These are phyloP conservation scores for Ormyrus labotus DNA, from an alignment of 2,888 invertebrate species.

Conservation along the genomic window DNA sequence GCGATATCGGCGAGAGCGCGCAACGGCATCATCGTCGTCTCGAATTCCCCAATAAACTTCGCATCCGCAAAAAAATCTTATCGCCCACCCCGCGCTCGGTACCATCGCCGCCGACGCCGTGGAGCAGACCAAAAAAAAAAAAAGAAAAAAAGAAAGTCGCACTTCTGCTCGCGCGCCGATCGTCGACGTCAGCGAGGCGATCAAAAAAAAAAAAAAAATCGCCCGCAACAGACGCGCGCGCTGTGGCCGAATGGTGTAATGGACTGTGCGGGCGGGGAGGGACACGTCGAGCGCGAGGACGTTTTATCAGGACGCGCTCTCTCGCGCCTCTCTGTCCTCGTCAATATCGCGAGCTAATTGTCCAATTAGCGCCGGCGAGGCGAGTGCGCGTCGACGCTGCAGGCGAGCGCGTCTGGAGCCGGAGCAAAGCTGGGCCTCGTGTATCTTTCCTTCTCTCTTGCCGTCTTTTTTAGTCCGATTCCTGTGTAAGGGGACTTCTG, in stretches of 20 bases:
- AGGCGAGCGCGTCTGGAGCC: constrained; percentile 50
- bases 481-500: no score
- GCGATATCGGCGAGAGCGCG: constrained; percentile 36
- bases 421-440: not conserved
- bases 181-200: constrained; percentile 17
- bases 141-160: constrained; percentile 37
- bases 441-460: not conserved
- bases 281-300: constrained; percentile 42
- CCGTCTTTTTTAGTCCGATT: no score
- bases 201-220: no score
- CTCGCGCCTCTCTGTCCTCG: constrained; percentile 56
- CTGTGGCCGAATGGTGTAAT: no score
- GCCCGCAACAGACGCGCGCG: no score
- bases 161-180: constrained; percentile 29
- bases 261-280: constrained; percentile 8
- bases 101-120: constrained; percentile 40
- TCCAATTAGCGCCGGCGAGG: constrained; percentile 61
- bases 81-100: constrained; percentile 36
- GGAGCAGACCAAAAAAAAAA: constrained; percentile 6
- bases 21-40: constrained; percentile 35
- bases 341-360: constrained; percentile 64
- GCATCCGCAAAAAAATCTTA: constrained; percentile 55
- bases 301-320: constrained; percentile 58
- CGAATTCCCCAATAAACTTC: constrained; percentile 54
- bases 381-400: constrained; percentile 57